Evolutionary conservation across 2,888 invertebrate genomes (phyloP).

Genomic region (Protophormia terraenovae): DNA sequence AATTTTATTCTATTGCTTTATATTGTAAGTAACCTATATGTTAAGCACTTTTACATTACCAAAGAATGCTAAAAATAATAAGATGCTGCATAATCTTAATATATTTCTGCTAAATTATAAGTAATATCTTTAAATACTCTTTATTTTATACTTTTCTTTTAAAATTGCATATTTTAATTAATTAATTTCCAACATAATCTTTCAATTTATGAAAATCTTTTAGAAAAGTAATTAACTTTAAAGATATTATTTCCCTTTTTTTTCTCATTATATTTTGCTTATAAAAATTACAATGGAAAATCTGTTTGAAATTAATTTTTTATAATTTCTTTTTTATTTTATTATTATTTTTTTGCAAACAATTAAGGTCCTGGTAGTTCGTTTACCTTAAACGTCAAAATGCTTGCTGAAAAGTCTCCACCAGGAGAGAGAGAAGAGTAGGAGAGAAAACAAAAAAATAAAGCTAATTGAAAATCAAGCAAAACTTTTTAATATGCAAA

Average conservation of each 20-base stretch:
- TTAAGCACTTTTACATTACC: too few relatives aligned
- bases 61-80: too few relatives aligned
- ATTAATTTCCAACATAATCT: neutral
- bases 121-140: neutral
- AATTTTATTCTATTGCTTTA: too few relatives aligned
- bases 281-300: neutral
- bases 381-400: constrained; percentile 57
- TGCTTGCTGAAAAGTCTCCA: neutral
- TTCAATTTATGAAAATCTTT: constrained; percentile 3
- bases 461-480: constrained; percentile 65
- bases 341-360: constrained; percentile 5
- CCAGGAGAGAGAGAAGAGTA: neutral
- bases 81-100: too few relatives aligned
- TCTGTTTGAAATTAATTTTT: neutral
- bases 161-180: neutral
- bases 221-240: constrained; percentile 16
- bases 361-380: constrained; percentile 53
- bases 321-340: neutral
- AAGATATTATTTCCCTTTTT: neutral
- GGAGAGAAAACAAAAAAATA: neutral
- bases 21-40: too few relatives aligned
- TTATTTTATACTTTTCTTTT: neutral
- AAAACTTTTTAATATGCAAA: constrained; percentile 70
- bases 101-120: too few relatives aligned
- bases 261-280: neutral